A percentile compares a stretch with the other conserved stretches of the same genome.
phyloP scores from a whole-genome alignment of 2,888 invertebrate species.

The Pterobdella sp. region DNA sequence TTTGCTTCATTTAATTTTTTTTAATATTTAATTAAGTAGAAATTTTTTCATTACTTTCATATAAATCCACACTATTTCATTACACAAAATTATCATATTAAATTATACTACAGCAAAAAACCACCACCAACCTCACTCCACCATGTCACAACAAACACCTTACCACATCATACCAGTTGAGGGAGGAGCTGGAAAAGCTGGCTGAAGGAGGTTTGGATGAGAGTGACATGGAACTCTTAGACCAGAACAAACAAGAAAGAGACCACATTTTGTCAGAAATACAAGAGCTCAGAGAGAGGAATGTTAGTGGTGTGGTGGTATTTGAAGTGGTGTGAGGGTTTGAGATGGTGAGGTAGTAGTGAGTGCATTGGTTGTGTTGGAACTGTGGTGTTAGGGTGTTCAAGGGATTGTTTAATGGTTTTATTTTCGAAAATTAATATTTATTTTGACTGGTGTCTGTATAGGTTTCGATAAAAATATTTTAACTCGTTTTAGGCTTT shows the following conservation, averaged over 20 bases:
- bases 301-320: constrained; percentile 52
- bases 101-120: neutral
- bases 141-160: neutral
- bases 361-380: too few species aligned
- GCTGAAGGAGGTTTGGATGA: constrained; percentile 35
- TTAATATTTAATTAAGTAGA: too few species aligned
- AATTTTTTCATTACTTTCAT: neutral
- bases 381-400: too few species aligned
- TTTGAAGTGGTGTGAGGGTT: too few species aligned
- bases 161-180: constrained; percentile 28
- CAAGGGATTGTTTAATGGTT: too few species aligned
- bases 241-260: constrained; percentile 34
- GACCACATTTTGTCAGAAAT: constrained; percentile 36
- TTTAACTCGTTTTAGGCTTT: too few species aligned
- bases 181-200: constrained; percentile 31
- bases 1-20: too few species aligned
- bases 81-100: neutral
- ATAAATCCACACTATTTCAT: neutral
- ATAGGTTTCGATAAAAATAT: too few species aligned
- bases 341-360: too few species aligned
- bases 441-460: too few species aligned
- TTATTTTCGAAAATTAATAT: too few species aligned
- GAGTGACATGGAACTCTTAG: constrained; percentile 35
- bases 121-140: neutral
- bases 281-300: constrained; percentile 38